Percentiles rank a stretch among this genome's conserved stretches.
Evolutionary conservation across 2,888 invertebrate species (phyloP).

Genomic region (Conomelus anceps): DNA sequence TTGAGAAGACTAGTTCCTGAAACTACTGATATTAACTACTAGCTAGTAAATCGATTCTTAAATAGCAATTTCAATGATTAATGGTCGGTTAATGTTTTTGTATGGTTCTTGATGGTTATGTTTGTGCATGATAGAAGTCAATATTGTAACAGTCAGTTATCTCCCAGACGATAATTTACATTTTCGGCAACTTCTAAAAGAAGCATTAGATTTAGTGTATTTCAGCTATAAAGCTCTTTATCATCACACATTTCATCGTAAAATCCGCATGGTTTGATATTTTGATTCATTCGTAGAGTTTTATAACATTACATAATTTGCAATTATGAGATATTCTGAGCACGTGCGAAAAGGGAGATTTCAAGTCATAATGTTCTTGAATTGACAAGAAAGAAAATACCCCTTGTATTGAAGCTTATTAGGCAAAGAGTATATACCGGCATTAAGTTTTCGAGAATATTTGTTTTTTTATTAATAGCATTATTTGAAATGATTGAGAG

Average conservation of each 20-base stretch:
- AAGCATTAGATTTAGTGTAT: not conserved
- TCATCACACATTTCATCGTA: not conserved
- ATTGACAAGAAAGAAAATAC: too few relatives aligned
- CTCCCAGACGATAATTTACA: not conserved
- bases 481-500: too few relatives aligned
- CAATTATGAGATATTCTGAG: too few relatives aligned
- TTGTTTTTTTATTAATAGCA: too few relatives aligned
- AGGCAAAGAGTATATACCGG: too few relatives aligned
- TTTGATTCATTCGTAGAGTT: too few relatives aligned
- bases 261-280: not conserved
- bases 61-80: not conserved
- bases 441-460: too few relatives aligned
- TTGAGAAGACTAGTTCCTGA: not conserved
- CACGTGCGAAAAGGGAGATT: too few relatives aligned
- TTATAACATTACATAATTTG: too few relatives aligned
- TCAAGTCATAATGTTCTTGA: too few relatives aligned
- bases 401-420: too few relatives aligned
- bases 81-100: not conserved
- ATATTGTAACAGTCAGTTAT: not conserved
- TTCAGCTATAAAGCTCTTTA: not conserved
- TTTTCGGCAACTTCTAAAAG: not conserved
- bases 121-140: not conserved
- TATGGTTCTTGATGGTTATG: not conserved
- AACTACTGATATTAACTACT: not conserved
- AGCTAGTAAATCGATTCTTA: not conserved